Evolutionary conservation across 2,797 vertebrate species (phyloP).

Genomic region (Forpus xanthops): DNA sequence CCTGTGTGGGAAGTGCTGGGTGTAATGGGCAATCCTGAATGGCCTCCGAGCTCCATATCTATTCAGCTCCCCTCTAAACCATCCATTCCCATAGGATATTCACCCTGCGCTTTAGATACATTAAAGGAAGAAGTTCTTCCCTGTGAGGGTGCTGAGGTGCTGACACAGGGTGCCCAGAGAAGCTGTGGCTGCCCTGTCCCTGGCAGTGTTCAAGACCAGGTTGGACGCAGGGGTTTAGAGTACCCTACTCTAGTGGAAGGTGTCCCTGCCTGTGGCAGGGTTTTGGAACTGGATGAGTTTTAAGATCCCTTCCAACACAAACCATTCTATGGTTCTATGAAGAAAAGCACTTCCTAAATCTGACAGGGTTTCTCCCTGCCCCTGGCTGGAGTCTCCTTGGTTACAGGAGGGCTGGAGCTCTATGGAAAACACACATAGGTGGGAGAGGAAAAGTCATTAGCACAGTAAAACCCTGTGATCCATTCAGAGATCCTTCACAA

Average conservation of each 20-base stretch:
- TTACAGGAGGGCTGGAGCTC: background rate
- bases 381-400: background rate
- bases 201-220: background rate
- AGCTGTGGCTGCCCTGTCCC: background rate
- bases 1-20: background rate
- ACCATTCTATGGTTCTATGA: background rate
- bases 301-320: background rate
- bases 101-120: background rate
- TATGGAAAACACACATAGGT: background rate
- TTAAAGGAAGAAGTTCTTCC: background rate
- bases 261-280: background rate
- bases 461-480: background rate
- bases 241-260: background rate
- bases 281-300: background rate
- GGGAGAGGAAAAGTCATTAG: constrained; percentile 36
- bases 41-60: background rate
- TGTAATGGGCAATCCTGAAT: background rate
- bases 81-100: background rate
- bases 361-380: background rate
- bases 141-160: background rate
- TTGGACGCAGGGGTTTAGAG: background rate
- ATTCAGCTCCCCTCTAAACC: background rate
- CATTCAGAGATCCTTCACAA: background rate
- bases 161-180: background rate
- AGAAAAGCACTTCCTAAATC: background rate